Conservation (phyloP, 2,888 invertebrate species). For the Erannis defoliaria region DNA sequence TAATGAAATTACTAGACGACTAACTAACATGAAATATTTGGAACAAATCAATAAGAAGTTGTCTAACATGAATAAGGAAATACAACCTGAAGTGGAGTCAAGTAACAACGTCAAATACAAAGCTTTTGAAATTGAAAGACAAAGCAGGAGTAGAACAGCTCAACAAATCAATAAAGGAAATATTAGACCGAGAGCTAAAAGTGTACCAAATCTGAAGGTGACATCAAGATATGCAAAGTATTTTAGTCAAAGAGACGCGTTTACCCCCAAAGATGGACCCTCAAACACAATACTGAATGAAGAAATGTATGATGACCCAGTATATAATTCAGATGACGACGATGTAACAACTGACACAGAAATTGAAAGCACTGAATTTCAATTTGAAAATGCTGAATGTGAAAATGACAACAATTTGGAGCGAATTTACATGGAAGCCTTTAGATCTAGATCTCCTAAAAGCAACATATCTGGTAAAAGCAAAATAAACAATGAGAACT, state of each 20-base stretch:
- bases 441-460: constrained; percentile 64
- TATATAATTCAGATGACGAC: constrained; percentile 51
- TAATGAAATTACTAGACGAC: constrained; percentile 84
- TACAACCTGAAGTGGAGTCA: constrained; percentile 60
- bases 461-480: constrained; percentile 57
- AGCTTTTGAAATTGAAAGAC: constrained; percentile 76
- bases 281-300: constrained; percentile 51
- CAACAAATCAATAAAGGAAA: constrained; percentile 50
- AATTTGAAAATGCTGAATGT: constrained; percentile 53
- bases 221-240: constrained; percentile 83
- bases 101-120: constrained; percentile 73
- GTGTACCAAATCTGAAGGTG: constrained; percentile 82
- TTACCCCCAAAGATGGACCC: constrained; percentile 64
- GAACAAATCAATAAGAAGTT: constrained; percentile 90
- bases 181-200: constrained; percentile 74
- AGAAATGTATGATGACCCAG: constrained; percentile 45
- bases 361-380: constrained; percentile 48
- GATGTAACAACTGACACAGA: constrained; percentile 45
- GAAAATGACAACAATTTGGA: constrained; percentile 73
- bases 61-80: constrained; percentile 65
- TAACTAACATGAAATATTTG: constrained; percentile 91
- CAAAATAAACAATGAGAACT: constrained; percentile 47
- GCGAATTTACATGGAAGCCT: constrained; percentile 74
- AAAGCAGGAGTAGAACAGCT: constrained; percentile 65
- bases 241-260: constrained; percentile 78